Conservation (phyloP, 1,140 invertebrate genomes). For the Dolichoris vasculosae region DNA sequence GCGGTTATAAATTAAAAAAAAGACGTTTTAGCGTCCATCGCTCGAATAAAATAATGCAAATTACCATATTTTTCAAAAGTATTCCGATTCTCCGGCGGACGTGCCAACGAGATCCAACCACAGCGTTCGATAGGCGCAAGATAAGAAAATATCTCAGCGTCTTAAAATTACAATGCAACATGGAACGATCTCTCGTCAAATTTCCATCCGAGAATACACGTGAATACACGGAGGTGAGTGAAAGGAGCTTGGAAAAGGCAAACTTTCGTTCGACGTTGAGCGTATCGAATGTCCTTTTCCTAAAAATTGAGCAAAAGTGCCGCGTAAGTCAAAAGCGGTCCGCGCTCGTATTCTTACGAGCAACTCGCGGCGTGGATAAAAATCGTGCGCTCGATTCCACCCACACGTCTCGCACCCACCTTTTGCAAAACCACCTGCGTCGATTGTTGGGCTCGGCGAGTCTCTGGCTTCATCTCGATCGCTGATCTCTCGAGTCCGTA, state of each 20-base stretch:
- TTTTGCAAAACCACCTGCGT: neutral
- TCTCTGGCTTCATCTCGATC: neutral
- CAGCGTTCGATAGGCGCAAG: too few species aligned
- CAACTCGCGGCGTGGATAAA: neutral
- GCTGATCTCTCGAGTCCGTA: neutral
- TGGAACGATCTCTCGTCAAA: neutral
- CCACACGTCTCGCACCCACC: neutral
- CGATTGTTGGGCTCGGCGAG: slow-evolving; percentile 7
- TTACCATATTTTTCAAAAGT: too few species aligned
- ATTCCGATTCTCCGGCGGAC: too few species aligned
- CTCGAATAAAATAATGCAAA: too few species aligned
- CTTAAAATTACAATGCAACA: too few species aligned
- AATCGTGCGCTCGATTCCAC: neutral
- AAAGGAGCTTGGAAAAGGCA: neutral
- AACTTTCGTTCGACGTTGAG: neutral
- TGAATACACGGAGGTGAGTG: too few species aligned
- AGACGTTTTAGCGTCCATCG: too few species aligned
- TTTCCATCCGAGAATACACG: neutral
- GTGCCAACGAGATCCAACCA: too few species aligned
- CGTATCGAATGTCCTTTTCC: neutral
- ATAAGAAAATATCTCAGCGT: too few species aligned
- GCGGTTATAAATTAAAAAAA: too few species aligned
- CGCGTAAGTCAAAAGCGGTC: too few species aligned
- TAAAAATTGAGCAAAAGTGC: neutral
- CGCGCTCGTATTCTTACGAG: neutral